These are phyloP conservation scores for Pherbina coryleti DNA, from an alignment of 2,888 invertebrate species.

Conservation along the genomic window DNA sequence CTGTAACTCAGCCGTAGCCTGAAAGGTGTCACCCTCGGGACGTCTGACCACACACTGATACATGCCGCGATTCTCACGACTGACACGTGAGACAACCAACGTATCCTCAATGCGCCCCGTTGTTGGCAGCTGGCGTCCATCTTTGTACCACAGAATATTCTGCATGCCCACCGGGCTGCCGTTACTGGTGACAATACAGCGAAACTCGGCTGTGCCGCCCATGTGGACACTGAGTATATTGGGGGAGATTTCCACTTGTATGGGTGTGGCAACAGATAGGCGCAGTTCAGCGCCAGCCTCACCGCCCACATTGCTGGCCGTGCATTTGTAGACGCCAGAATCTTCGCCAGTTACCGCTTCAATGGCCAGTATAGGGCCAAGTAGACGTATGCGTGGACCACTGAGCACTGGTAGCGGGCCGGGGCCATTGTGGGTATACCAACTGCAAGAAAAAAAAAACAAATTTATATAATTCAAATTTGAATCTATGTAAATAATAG, in stretches of 20 bases:
- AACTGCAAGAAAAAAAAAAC: slow-evolving; percentile 69
- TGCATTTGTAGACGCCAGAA: slow-evolving; percentile 77
- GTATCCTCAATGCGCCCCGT: slow-evolving; percentile 77
- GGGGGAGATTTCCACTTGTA: slow-evolving; percentile 78
- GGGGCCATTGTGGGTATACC: slow-evolving; percentile 77
- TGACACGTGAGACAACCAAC: slow-evolving; percentile 76
- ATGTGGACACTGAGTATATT: slow-evolving; percentile 79
- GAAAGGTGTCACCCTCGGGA: slow-evolving; percentile 81
- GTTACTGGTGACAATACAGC: slow-evolving; percentile 74
- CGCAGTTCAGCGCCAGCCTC: slow-evolving; percentile 78
- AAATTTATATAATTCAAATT: neutral
- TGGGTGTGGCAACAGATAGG: slow-evolving; percentile 76
- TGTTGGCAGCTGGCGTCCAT: slow-evolving; percentile 76
- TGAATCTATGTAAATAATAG: neutral
- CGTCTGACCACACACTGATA: slow-evolving; percentile 81
- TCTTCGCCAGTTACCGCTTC: slow-evolving; percentile 80
- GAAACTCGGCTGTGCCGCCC: slow-evolving; percentile 81
- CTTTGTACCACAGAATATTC: slow-evolving; percentile 77
- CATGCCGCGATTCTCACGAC: slow-evolving; percentile 81
- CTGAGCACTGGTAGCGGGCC: slow-evolving; percentile 76
- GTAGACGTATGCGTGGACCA: slow-evolving; percentile 76
- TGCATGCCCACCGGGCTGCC: slow-evolving; percentile 72
- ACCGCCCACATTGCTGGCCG: slow-evolving; percentile 78
- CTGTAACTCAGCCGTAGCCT: slow-evolving; percentile 81
- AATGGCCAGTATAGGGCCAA: slow-evolving; percentile 79